Percentiles rank a stretch among this genome's conserved stretches.
phyloP scores from a whole-genome alignment of 2,113 vertebrate genomes.

The Cheirogaleus medius region DNA sequence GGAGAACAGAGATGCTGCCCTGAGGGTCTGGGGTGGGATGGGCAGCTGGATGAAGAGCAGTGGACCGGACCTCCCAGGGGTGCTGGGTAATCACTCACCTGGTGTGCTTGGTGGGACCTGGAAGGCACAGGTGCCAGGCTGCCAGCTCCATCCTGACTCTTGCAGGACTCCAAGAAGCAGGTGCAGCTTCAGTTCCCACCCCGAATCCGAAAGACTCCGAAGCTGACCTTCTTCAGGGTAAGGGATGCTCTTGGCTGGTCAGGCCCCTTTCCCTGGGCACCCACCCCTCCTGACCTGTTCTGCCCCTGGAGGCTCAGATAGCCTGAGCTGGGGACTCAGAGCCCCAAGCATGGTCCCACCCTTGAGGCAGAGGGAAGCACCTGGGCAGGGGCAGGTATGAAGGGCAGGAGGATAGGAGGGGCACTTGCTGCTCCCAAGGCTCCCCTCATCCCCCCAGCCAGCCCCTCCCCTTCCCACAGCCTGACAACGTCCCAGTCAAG shows the following conservation, averaged over 20 bases:
- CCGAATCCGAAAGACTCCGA: background rate
- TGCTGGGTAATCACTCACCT: background rate
- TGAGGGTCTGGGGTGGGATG: background rate
- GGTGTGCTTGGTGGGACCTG: background rate
- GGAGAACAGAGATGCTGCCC: background rate
- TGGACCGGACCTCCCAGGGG: background rate
- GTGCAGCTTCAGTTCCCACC: accelerated
- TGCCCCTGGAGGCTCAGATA: background rate
- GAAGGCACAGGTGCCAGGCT: background rate
- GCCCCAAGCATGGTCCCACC: accelerated
- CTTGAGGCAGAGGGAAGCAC: background rate
- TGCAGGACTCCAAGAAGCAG: background rate
- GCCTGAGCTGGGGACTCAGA: too few relatives aligned
- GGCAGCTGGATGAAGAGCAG: background rate
- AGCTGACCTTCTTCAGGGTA: slow-evolving; percentile 70
- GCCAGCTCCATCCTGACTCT: background rate
- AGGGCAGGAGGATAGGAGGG: background rate
- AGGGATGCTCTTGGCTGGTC: background rate
- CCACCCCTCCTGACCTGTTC: background rate
- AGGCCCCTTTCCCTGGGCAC: too few relatives aligned
- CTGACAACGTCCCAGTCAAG: slow-evolving; percentile 85
- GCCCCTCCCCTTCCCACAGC: slow-evolving; percentile 77
- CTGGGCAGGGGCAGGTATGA: background rate
- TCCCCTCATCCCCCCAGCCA: accelerated
- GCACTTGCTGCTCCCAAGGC: background rate